These are phyloP conservation scores for Epicampocera succincta DNA, from an alignment of 2,888 invertebrate genomes.

Conservation along the genomic window DNA sequence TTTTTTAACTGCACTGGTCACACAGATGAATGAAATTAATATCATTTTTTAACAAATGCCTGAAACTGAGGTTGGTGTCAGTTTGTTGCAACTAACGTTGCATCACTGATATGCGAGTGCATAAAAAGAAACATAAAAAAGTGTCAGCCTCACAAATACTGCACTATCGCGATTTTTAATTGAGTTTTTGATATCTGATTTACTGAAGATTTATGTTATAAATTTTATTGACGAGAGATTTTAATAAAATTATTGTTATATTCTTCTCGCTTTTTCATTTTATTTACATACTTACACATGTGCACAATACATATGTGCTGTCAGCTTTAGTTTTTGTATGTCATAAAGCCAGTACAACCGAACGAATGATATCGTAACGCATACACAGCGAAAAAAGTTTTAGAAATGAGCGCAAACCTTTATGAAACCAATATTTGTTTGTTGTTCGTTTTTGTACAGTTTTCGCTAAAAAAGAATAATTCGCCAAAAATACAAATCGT, in stretches of 20 bases:
- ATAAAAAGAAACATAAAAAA: slow-evolving; percentile 8
- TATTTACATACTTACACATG: background rate
- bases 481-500: too few species aligned
- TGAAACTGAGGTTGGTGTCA: background rate
- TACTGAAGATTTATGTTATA: slow-evolving; percentile 50
- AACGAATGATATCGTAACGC: too few species aligned
- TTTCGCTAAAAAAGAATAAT: too few species aligned
- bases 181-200: slow-evolving; percentile 67
- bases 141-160: slow-evolving; percentile 14
- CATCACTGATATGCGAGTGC: slow-evolving; percentile 2
- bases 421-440: too few species aligned
- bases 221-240: slow-evolving; percentile 57
- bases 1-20: slow-evolving; percentile 31
- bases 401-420: too few species aligned
- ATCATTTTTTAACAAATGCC: slow-evolving; percentile 23
- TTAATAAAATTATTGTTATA: slow-evolving; percentile 57
- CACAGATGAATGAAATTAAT: slow-evolving; percentile 53
- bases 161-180: slow-evolving; percentile 60
- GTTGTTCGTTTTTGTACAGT: too few species aligned
- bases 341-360: too few species aligned
- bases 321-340: too few species aligned
- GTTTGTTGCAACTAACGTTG: too few species aligned
- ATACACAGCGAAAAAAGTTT: too few species aligned
- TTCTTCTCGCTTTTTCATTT: slow-evolving; percentile 20
- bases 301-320: too few species aligned